Evolutionary conservation across 2,113 vertebrate genomes (phyloP).

Genomic region (Entomyzon cyanotis): DNA sequence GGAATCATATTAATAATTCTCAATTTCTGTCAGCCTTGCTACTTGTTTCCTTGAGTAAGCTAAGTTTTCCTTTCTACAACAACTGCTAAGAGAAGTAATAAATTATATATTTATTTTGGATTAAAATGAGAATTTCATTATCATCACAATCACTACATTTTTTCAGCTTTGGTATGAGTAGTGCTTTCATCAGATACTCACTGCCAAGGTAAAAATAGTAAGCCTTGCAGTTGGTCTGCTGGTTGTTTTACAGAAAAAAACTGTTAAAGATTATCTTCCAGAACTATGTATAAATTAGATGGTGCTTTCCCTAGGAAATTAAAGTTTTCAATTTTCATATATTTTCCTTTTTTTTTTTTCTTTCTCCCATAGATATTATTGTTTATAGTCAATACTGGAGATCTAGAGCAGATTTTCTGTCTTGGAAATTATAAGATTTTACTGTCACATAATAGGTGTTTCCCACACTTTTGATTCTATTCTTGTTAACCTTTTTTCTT

Average conservation of each 20-base stretch:
- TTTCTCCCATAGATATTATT: not conserved
- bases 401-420: not conserved
- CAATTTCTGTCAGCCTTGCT: not conserved
- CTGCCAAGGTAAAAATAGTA: not conserved
- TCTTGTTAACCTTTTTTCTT: not conserved
- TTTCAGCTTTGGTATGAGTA: not conserved
- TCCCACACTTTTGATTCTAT: not conserved
- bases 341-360: not conserved
- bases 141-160: not conserved
- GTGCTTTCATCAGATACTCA: not conserved
- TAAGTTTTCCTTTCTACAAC: not conserved
- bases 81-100: not conserved
- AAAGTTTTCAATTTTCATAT: not conserved
- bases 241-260: not conserved
- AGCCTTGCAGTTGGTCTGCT: not conserved
- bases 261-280: not conserved
- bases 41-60: not conserved
- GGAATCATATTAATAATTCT: not conserved
- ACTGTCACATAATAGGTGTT: not conserved
- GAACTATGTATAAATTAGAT: not conserved
- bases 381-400: not conserved
- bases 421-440: not conserved
- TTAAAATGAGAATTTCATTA: not conserved
- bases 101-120: not conserved
- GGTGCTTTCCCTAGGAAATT: not conserved